Percentiles rank a stretch among this genome's conserved stretches.
Evolutionary conservation across 1,140 invertebrate genomes (phyloP).

Genomic region (Drosophila sulfurigaster): DNA sequence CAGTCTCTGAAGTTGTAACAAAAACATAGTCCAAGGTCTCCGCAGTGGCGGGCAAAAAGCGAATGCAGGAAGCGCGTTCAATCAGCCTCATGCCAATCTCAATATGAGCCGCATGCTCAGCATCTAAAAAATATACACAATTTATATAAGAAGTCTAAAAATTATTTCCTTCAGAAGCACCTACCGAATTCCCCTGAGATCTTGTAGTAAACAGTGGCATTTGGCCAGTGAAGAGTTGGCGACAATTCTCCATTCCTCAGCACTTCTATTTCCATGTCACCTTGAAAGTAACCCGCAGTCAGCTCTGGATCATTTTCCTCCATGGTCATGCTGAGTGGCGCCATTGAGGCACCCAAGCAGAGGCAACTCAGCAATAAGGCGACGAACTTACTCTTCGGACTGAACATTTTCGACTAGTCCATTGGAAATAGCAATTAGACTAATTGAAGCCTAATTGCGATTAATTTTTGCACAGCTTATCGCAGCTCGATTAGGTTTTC

Average conservation of each 20-base stretch:
- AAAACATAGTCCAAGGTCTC: constrained; percentile 43
- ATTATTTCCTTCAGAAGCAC: neutral
- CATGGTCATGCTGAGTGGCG: constrained; percentile 8
- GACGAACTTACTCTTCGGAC: constrained; percentile 17
- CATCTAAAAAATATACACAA: neutral
- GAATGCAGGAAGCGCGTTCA: constrained; percentile 80
- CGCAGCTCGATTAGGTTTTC: neutral
- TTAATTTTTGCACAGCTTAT: constrained; percentile 31
- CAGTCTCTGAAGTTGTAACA: constrained; percentile 38
- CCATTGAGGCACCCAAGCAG: constrained; percentile 9
- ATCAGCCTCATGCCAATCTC: constrained; percentile 66
- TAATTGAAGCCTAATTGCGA: constrained; percentile 22
- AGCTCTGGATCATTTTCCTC: constrained; percentile 59
- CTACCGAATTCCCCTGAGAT: constrained; percentile 72
- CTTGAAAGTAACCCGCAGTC: constrained; percentile 65
- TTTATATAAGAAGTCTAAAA: neutral
- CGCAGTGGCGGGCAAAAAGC: constrained; percentile 58
- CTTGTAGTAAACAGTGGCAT: constrained; percentile 83
- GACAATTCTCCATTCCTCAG: constrained; percentile 41
- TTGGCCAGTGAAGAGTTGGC: constrained; percentile 51
- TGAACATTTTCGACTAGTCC: constrained; percentile 54
- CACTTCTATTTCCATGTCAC: constrained; percentile 61
- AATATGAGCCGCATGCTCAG: constrained; percentile 47
- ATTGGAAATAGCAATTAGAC: neutral
- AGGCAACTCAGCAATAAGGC: constrained; percentile 33